Percentiles rank a stretch among this genome's conserved stretches.
Evolutionary conservation across 2,113 vertebrate species (phyloP).

Genomic region (Synchiropus splendidus): DNA sequence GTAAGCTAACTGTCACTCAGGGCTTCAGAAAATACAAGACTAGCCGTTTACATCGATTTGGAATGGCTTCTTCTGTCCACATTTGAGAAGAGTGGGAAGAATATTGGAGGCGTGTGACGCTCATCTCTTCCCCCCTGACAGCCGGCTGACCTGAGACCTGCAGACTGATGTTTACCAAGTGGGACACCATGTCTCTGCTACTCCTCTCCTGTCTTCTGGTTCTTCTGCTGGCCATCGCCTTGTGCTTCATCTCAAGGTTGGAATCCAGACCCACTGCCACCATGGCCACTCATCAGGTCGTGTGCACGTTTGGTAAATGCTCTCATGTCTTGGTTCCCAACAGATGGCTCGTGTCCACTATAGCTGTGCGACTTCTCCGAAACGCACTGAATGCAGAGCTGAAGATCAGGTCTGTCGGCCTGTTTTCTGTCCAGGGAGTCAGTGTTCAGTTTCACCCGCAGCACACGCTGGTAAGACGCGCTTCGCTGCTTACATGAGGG

Average conservation of each 20-base stretch:
- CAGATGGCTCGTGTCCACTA: conserved; percentile 79
- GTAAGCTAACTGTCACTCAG: too few relatives aligned
- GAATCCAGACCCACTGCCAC: neutral
- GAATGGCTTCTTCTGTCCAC: neutral
- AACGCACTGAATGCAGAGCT: conserved; percentile 78
- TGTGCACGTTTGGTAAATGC: neutral
- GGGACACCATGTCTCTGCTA: conserved; percentile 62
- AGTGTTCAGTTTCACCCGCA: conserved; percentile 87
- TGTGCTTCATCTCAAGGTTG: conserved; percentile 60
- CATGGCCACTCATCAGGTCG: neutral
- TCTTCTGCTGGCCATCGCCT: conserved; percentile 38
- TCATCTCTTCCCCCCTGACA: conserved; percentile 27
- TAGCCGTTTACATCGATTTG: too few relatives aligned
- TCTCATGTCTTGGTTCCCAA: conserved; percentile 3
- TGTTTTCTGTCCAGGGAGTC: conserved; percentile 83
- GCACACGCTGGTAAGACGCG: conserved; percentile 77
- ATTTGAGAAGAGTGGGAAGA: neutral
- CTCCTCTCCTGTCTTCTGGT: conserved; percentile 41
- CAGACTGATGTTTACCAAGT: conserved; percentile 36
- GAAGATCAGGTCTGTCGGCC: conserved; percentile 82
- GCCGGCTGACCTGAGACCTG: conserved; percentile 34
- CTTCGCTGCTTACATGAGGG: conserved; percentile 10
- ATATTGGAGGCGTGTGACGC: too few relatives aligned
- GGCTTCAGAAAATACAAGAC: too few relatives aligned
- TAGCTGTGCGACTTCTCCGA: conserved; percentile 78